A percentile compares a stretch with the other conserved stretches of the same genome.
phyloP scores from a whole-genome alignment of 1,140 invertebrate species.

The Lepidurus couesii region DNA sequence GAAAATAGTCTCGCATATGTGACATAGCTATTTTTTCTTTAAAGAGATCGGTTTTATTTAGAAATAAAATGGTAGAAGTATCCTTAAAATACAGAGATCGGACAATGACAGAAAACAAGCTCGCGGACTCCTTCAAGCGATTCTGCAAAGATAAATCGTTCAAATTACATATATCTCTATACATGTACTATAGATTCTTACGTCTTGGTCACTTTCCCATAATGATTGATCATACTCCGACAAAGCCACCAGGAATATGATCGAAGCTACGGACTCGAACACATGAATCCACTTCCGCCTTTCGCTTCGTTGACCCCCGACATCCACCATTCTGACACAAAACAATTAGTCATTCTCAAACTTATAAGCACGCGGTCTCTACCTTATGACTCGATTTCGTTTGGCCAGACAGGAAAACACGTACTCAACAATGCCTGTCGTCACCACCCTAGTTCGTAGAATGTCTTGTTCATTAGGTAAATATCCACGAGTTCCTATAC shows the following conservation, averaged over 20 bases:
- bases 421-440: no score
- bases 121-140: constrained; percentile 60
- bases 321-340: constrained; percentile 52
- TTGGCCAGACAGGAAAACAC: no score
- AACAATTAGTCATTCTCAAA: neutral
- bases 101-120: constrained; percentile 82
- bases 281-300: constrained; percentile 58
- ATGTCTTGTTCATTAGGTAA: constrained; percentile 96
- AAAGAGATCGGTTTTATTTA: constrained; percentile 59
- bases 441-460: constrained; percentile 48
- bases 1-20: constrained; percentile 60
- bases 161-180: constrained; percentile 42
- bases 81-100: constrained; percentile 87
- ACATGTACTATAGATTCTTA: constrained; percentile 45
- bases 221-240: constrained; percentile 47
- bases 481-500: constrained; percentile 84
- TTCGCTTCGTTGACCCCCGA: constrained; percentile 55
- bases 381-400: neutral
- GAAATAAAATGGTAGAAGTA: constrained; percentile 57
- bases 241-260: constrained; percentile 56
- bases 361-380: neutral
- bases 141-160: constrained; percentile 45
- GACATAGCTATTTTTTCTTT: constrained; percentile 60
- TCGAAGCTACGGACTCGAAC: constrained; percentile 58
- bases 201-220: constrained; percentile 48